Conservation (phyloP, 2,888 invertebrate genomes). For the Coleophora flavipennella region DNA sequence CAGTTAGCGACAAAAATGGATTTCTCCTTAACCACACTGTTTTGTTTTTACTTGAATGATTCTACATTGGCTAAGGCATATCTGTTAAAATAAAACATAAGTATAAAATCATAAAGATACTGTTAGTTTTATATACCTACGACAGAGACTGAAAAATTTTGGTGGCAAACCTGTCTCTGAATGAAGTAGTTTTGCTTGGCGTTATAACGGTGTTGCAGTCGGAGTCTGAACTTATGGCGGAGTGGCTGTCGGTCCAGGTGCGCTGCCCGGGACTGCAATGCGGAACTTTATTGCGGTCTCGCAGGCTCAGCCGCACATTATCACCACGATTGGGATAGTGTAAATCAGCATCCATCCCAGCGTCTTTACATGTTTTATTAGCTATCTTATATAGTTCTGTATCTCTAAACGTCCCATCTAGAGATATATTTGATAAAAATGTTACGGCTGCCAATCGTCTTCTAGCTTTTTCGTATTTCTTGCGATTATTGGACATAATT, state of each 20-base stretch:
- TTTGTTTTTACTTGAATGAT: too few relatives aligned
- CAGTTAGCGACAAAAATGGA: too few relatives aligned
- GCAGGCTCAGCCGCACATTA: slow-evolving; percentile 32
- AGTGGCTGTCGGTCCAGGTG: slow-evolving; percentile 63
- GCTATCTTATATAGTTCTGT: slow-evolving; percentile 57
- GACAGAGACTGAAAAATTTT: too few relatives aligned
- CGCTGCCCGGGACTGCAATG: slow-evolving; percentile 50
- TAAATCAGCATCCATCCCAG: slow-evolving; percentile 16
- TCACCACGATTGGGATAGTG: slow-evolving; percentile 35
- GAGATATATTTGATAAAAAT: slow-evolving; percentile 95
- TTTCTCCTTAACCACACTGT: too few relatives aligned
- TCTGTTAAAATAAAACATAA: too few relatives aligned
- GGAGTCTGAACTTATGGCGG: slow-evolving; percentile 79
- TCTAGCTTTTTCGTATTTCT: slow-evolving; percentile 78
- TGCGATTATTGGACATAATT: slow-evolving; percentile 46
- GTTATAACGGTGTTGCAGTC: slow-evolving; percentile 78
- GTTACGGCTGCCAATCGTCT: slow-evolving; percentile 93
- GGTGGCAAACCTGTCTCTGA: slow-evolving; percentile 72
- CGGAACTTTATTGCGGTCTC: slow-evolving; percentile 41
- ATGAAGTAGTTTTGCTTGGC: slow-evolving; percentile 71
- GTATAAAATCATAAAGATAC: too few relatives aligned
- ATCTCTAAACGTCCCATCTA: slow-evolving; percentile 90
- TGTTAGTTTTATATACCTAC: neutral
- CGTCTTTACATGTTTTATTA: slow-evolving; percentile 33
- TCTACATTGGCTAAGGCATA: too few relatives aligned